Base-by-base conservation (phyloP, 2,888 invertebrate genomes). In the Crossocerus cetratus region DNA sequence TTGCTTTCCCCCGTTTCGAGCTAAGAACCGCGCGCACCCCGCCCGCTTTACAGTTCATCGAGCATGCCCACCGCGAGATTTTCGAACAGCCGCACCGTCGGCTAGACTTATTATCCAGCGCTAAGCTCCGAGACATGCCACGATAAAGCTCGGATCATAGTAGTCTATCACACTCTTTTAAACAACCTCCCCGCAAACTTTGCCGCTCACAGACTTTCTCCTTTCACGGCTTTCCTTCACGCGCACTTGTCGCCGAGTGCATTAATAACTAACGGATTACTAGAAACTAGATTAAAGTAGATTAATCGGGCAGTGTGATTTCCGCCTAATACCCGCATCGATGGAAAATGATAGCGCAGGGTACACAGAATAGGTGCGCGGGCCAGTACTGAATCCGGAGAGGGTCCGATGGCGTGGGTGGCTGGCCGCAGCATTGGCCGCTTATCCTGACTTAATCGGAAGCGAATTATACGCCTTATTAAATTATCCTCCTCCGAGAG, bases 321-420 rank as follows among this genome's bases (percentile, higher is more conserved):
- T 49, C 49, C 14, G 16, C 49, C 49, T 49, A 49, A 49, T 49
- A 49, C 1, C 49, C 16, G n/a, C n/a, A n/a, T n/a, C n/a, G 14
- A 16, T 1, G 5, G 49, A 16, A 14, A 49, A 49, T 49, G 2
- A n/a, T 49, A 49, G 49, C 49, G 2, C 13, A n/a, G n/a, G 14
- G 3, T 16, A n/a, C n/a, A n/a, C n/a, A n/a, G n/a, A n/a, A n/a
- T n/a, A n/a, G n/a, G 14, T 49, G 49, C 14, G 11, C 5, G 32
- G 11, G 5, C 8, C 8, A 49, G 49, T 2, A 49, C 13, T 16
- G 49, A 49, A 64, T 69, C 49, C 64, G 55, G 61, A 60, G 59
- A 49, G 49, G 21, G 18, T 18, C n/a, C 21, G 43, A 56, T 64
- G 56, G 78, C 78, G 77, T 78, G 77, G 77, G 78, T 73, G 77